These are phyloP conservation scores for Montipora capricornis DNA, from an alignment of 64 coral and sea anemone species.

Conservation along the genomic window DNA sequence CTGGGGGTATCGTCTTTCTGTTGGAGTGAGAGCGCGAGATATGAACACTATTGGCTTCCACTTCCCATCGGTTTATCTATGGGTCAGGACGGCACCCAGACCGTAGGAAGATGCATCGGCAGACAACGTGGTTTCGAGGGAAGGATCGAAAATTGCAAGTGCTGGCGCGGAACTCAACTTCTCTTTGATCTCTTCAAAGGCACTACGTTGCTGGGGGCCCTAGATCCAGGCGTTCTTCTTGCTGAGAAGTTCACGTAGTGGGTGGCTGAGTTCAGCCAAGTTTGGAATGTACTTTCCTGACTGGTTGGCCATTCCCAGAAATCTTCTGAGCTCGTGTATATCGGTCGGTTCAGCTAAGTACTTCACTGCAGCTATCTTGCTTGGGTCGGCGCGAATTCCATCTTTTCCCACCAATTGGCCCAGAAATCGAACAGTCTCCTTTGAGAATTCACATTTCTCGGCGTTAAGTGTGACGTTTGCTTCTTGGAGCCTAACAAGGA, in stretches of 20 bases:
- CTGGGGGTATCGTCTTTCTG: constrained; percentile 27
- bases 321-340: background rate
- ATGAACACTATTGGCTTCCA: constrained; percentile 69
- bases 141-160: constrained; percentile 52
- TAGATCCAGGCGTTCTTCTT: background rate
- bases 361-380: background rate
- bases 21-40: constrained; percentile 36
- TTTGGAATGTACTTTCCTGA: constrained; percentile 58
- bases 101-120: constrained; percentile 46
- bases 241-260: background rate
- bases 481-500: background rate
- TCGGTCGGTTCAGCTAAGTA: background rate
- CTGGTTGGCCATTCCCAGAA: constrained; percentile 43
- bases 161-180: constrained; percentile 43
- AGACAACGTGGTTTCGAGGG: constrained; percentile 35
- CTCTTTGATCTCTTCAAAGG: background rate
- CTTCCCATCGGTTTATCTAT: constrained; percentile 33
- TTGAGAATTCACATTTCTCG: constrained; percentile 43
- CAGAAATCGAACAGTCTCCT: background rate
- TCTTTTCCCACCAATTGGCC: background rate
- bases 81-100: constrained; percentile 57
- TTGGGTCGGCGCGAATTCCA: background rate
- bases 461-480: constrained; percentile 25
- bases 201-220: background rate
- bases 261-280: background rate